phyloP scores from a whole-genome alignment of 2,888 invertebrate genomes.

The Saturnia pavonia region DNA sequence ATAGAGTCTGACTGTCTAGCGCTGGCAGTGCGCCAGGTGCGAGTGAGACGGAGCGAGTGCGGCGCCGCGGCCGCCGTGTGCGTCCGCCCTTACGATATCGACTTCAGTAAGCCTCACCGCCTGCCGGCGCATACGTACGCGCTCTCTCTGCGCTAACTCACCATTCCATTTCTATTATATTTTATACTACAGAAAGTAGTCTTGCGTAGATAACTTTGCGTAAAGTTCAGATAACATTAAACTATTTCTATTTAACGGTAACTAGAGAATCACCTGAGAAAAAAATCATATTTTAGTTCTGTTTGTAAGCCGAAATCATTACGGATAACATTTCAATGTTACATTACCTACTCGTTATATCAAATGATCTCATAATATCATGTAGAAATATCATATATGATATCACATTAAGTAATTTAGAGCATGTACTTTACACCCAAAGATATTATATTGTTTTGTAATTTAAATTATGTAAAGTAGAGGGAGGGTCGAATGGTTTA shows the following conservation, averaged over 20 bases:
- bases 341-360: no score
- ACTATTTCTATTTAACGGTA: no score
- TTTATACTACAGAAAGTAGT: neutral
- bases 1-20: slow-evolving; percentile 25
- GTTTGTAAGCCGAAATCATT: no score
- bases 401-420: no score
- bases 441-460: neutral
- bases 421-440: neutral
- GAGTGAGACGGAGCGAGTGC: slow-evolving; percentile 41
- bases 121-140: neutral
- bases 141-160: neutral
- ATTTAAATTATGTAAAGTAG: neutral
- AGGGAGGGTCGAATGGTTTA: no score
- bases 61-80: slow-evolving; percentile 43
- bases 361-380: neutral
- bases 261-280: no score
- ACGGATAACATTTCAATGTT: no score
- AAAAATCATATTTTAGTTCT: no score
- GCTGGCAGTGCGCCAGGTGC: slow-evolving; percentile 42
- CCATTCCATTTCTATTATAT: neutral
- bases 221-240: no score
- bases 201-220: no score
- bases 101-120: slow-evolving; percentile 59
- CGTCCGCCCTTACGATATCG: slow-evolving; percentile 63
- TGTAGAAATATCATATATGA: neutral